Evolutionary conservation across 1,140 invertebrate species (phyloP), one percentile per base, ranked within the genome.

Genomic region (Bombus ignitus): DNA sequence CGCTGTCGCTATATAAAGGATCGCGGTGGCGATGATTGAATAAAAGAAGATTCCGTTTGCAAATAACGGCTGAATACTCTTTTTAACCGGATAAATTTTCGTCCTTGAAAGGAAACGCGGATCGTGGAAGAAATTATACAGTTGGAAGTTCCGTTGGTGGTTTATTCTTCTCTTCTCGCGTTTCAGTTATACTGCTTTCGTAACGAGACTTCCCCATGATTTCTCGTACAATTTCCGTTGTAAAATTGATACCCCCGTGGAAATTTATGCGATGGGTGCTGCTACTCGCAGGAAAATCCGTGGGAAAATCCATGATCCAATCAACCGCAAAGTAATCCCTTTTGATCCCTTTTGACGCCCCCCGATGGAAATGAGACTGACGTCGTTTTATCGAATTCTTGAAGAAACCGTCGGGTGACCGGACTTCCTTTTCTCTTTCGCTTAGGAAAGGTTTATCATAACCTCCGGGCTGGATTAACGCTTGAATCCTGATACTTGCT

Each of bases 301-400:
- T 44, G n/a, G 44, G 22, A 78, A 32, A 32, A 18, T 28, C 71
- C 32, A 68, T 71, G 65, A 89, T 79, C 44, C 65, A 70, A 86
- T 82, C 80, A 75, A 87, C 66, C 84, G 76, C 66, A 28, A 76
- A 76, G 76, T 89, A 89, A 89, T 87, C 86, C 66, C 68, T 89
- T 88, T 86, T 86, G 83, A 86, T 86, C 88, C 79, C 75, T 88
- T 85, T 89, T 75, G 87, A 88, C 83, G 76, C 75, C 32, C 6
- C 4, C 78, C 74, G 35, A 82, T 86, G 62, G 83, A 86, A 89
- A 89, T 88, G 79, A 82, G 65, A 80, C 70, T 74, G 70, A 39
- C 76, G 18, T 39, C 57, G 47, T 83, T 86, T 79, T 70, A 76
- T 88, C 75, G 76, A 81, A 86, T 75, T 82, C 77, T 2, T 4